These are phyloP conservation scores for Troglohyphantes excavatus DNA, from an alignment of 2,888 invertebrate species.

Conservation along the genomic window DNA sequence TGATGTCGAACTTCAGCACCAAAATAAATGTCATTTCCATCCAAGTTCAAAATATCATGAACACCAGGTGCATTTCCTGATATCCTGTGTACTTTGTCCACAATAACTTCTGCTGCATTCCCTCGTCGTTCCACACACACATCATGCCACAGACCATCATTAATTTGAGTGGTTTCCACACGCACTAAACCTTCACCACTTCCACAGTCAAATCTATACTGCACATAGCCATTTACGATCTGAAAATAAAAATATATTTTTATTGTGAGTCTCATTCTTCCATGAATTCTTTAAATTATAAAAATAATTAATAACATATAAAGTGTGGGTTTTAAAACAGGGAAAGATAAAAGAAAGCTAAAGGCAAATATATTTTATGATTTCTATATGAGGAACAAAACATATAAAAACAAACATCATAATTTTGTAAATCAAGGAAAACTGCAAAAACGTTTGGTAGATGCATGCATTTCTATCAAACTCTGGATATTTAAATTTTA, in stretches of 20 bases:
- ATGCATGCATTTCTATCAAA: too few species aligned
- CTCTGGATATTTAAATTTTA: too few species aligned
- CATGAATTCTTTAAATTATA: too few species aligned
- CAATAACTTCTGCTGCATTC: conserved; percentile 89
- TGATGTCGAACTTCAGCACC: conserved; percentile 82
- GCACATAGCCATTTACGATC: conserved; percentile 91
- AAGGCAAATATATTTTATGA: too few species aligned
- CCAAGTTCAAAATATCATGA: conserved; percentile 91
- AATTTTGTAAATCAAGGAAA: too few species aligned
- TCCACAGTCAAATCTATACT: conserved; percentile 95
- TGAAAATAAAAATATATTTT: conserved; percentile 82
- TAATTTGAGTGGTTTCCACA: conserved; percentile 88
- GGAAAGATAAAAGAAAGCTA: too few species aligned
- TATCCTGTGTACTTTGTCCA: conserved; percentile 89
- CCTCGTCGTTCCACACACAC: conserved; percentile 90
- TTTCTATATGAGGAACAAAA: too few species aligned
- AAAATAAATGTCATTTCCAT: conserved; percentile 84
- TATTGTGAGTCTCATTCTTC: too few species aligned
- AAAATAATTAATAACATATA: too few species aligned
- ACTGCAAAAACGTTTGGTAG: too few species aligned
- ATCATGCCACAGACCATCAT: conserved; percentile 93
- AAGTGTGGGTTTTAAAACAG: too few species aligned
- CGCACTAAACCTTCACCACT: conserved; percentile 93
- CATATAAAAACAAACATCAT: too few species aligned
- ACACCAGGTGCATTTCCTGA: conserved; percentile 88